phyloP scores from a whole-genome alignment of 1,140 invertebrate genomes.

The Colletes gigas region DNA sequence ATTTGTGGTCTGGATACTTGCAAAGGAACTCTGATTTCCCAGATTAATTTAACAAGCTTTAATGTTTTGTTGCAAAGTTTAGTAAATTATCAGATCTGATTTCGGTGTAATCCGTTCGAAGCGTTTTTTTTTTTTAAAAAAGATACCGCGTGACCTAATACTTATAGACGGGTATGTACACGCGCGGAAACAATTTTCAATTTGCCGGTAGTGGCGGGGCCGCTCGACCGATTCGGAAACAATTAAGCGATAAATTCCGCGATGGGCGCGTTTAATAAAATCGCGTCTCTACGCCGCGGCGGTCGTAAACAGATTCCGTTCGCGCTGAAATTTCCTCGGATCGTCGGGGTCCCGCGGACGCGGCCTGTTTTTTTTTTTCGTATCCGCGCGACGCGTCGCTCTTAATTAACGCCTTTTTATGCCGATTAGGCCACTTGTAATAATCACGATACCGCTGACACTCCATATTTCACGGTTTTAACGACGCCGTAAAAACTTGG shows the following conservation, averaged over 20 bases:
- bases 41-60: no score
- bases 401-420: slow-evolving; percentile 54
- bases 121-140: no score
- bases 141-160: no score
- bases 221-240: not conserved
- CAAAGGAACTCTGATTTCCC: no score
- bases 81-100: no score
- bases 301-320: not conserved
- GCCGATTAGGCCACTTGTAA: slow-evolving; percentile 50
- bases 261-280: not conserved
- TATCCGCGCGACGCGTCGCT: slow-evolving; percentile 13
- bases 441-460: slow-evolving; percentile 50
- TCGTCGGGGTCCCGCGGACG: no score
- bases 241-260: not conserved
- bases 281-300: not conserved
- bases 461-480: slow-evolving; percentile 57
- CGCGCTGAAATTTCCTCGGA: not conserved
- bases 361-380: not conserved
- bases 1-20: no score
- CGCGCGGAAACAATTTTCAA: not conserved
- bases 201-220: not conserved
- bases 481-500: slow-evolving; percentile 47
- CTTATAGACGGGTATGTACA: no score
- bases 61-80: no score
- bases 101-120: no score